Conservation (phyloP, 2,113 vertebrate genomes). For the Amia ocellicauda region DNA sequence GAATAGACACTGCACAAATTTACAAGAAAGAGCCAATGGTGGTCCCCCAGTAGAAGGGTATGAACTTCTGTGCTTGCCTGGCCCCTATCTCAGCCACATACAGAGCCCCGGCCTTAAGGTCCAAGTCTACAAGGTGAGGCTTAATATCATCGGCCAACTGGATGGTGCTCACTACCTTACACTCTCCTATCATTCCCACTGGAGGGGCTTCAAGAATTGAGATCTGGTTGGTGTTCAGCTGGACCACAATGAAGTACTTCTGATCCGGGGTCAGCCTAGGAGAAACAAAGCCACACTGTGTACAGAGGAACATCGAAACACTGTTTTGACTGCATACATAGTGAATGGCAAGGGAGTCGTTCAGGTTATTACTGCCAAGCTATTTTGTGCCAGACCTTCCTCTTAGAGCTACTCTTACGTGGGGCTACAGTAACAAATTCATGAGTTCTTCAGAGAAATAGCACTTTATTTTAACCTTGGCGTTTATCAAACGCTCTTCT, state of each 20-base stretch:
- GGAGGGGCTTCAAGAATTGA: slow-evolving; percentile 73
- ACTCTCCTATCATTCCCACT: slow-evolving; percentile 75
- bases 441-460: no score
- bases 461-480: no score
- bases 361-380: no score
- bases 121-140: slow-evolving; percentile 86
- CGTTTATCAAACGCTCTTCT: no score
- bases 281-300: slow-evolving; percentile 9
- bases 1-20: no score
- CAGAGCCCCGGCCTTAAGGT: slow-evolving; percentile 73
- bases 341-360: no score
- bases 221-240: slow-evolving; percentile 82
- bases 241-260: slow-evolving; percentile 78
- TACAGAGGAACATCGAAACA: no score
- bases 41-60: slow-evolving; percentile 54
- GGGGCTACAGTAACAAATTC: no score
- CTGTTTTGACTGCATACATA: no score
- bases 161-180: slow-evolving; percentile 70
- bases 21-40: not conserved
- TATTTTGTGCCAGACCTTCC: no score
- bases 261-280: slow-evolving; percentile 77
- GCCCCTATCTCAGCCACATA: slow-evolving; percentile 93
- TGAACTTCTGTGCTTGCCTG: slow-evolving; percentile 87
- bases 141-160: slow-evolving; percentile 82
- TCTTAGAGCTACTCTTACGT: no score